Conservation (phyloP, 2,888 invertebrate species). For the Eristalinus aeneus region DNA sequence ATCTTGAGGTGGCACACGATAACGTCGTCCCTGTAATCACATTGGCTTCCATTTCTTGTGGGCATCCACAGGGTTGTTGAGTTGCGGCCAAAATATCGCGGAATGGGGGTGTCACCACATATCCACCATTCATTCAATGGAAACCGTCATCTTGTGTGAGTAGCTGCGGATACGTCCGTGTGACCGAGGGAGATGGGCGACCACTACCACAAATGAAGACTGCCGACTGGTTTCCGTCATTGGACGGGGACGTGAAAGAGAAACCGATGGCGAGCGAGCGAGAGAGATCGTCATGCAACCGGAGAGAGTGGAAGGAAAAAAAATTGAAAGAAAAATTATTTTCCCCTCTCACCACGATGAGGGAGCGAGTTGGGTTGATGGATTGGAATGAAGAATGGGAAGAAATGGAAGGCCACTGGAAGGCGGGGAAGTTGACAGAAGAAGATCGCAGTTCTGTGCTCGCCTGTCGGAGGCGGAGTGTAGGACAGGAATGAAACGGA, state of each 20-base stretch:
- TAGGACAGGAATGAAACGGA: constrained; percentile 1
- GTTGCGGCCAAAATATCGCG: constrained; percentile 72
- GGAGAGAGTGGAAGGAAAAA: neutral
- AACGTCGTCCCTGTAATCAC: constrained; percentile 70
- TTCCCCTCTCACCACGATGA: constrained; percentile 19
- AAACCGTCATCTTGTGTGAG: constrained; percentile 35
- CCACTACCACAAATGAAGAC: constrained; percentile 50
- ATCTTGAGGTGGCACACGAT: constrained; percentile 69
- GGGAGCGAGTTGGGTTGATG: constrained; percentile 26
- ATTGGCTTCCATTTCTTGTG: constrained; percentile 74
- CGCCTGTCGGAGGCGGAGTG: constrained; percentile 55
- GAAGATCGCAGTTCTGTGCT: too few species aligned
- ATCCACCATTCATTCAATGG: constrained; percentile 70
- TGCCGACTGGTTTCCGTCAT: neutral
- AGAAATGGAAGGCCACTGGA: constrained; percentile 39
- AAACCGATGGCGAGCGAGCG: constrained; percentile 22
- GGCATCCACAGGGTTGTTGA: constrained; percentile 78
- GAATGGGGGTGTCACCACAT: constrained; percentile 75
- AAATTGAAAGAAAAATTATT: constrained; percentile 14
- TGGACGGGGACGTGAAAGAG: constrained; percentile 17
- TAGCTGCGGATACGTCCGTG: neutral
- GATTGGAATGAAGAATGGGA: neutral
- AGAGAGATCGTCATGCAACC: neutral
- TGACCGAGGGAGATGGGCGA: constrained; percentile 35
- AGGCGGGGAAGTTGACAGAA: constrained; percentile 41